phyloP scores from a whole-genome alignment of 2,888 invertebrate genomes.

The Lithosia quadra region DNA sequence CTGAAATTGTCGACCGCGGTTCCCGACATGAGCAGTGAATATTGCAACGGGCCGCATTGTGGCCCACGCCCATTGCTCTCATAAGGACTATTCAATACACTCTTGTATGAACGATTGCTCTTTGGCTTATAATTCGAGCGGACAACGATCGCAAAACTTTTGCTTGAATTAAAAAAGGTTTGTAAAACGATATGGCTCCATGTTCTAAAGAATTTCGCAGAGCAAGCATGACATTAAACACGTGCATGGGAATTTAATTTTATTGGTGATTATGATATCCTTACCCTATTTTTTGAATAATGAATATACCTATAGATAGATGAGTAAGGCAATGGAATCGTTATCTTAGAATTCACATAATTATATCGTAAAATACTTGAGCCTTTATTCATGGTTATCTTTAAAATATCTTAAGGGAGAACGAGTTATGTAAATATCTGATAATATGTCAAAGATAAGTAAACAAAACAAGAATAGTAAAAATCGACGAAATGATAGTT shows the following conservation, averaged over 20 bases:
- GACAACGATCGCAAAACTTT: conserved; percentile 73
- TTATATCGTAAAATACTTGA: conserved; percentile 20
- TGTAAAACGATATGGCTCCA: conserved; percentile 81
- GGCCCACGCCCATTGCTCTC: conserved; percentile 80
- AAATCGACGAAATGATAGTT: conserved; percentile 76
- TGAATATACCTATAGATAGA: conserved; percentile 7
- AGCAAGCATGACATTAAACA: conserved; percentile 62
- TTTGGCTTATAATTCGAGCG: conserved; percentile 81
- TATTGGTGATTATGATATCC: conserved; percentile 55
- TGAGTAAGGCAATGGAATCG: not conserved
- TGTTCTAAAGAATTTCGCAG: conserved; percentile 64
- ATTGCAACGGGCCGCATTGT: conserved; percentile 69
- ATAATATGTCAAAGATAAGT: conserved; percentile 58
- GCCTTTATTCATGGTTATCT: conserved; percentile 39
- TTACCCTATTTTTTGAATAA: conserved; percentile 4
- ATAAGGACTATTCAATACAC: conserved; percentile 85
- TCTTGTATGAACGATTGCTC: conserved; percentile 85
- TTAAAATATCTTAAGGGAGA: conserved; percentile 47
- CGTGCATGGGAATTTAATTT: conserved; percentile 61
- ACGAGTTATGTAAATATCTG: conserved; percentile 65
- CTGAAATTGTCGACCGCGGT: conserved; percentile 81
- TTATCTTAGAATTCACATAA: conserved; percentile 6
- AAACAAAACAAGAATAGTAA: conserved; percentile 70
- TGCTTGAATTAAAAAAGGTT: conserved; percentile 72
- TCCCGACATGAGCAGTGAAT: conserved; percentile 53